Percentiles rank a stretch among this genome's conserved stretches.
Evolutionary conservation across 2,888 invertebrate genomes (phyloP).

Genomic region (Anthrax anthrax): DNA sequence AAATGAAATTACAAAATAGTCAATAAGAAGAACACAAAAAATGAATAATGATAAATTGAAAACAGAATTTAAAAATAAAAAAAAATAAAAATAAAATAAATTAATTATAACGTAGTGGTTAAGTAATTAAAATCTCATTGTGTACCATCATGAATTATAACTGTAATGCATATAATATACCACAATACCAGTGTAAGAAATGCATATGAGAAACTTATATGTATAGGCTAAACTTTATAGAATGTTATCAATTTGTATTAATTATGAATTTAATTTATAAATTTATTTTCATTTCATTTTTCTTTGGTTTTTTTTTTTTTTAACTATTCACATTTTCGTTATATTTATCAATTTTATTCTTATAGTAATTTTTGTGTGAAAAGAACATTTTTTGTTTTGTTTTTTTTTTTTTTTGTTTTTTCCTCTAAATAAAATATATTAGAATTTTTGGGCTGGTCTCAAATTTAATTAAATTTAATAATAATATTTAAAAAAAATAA

Average conservation of each 20-base stretch:
- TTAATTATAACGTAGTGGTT: neutral
- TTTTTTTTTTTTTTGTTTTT: neutral
- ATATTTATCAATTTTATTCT: no score
- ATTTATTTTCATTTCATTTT: neutral
- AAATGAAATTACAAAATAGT: no score
- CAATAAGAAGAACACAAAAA: no score
- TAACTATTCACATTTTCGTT: no score
- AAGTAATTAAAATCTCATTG: no score
- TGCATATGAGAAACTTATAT: no score
- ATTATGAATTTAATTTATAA: neutral
- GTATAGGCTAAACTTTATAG: no score
- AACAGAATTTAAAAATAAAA: neutral
- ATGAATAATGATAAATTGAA: no score
- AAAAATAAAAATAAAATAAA: slow-evolving; percentile 3
- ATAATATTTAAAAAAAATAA: neutral
- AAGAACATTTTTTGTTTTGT: neutral
- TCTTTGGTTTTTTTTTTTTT: neutral
- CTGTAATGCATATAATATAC: no score
- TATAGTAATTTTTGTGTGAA: no score
- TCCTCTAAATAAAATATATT: neutral
- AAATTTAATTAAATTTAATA: neutral
- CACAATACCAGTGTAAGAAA: no score
- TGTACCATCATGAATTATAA: no score
- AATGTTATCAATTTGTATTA: neutral
- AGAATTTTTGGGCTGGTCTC: slow-evolving; percentile 7